A percentile compares a stretch with the other conserved stretches of the same genome.
These are phyloP conservation scores for Nerophis ophidion DNA, from an alignment of 2,113 vertebrate genomes.

Conservation along the genomic window DNA sequence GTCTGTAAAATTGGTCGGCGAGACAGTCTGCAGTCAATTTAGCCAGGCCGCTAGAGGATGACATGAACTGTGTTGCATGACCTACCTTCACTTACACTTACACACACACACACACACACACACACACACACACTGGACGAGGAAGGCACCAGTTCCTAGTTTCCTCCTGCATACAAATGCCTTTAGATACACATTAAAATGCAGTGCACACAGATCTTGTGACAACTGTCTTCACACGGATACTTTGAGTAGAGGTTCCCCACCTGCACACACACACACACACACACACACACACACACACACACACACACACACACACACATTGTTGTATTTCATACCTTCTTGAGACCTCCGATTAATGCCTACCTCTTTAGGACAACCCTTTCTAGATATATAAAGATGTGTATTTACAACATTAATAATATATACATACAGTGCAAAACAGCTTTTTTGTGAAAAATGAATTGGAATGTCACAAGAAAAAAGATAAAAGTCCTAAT, in stretches of 20 bases:
- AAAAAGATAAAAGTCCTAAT: too few relatives aligned
- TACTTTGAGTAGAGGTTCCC: background rate
- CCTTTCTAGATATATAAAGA: too few relatives aligned
- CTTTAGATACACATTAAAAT: background rate
- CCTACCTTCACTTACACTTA: background rate
- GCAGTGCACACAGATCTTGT: background rate
- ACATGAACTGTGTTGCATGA: constrained; percentile 8
- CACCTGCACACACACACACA: background rate
- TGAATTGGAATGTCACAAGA: too few relatives aligned
- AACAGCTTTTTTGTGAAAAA: too few relatives aligned
- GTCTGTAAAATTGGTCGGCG: constrained; percentile 20
- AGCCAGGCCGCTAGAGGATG: constrained; percentile 3
- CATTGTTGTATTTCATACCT: too few relatives aligned
- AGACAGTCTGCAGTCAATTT: constrained; percentile 11
- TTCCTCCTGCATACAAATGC: constrained; percentile 1
- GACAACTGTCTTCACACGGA: constrained; percentile 9
- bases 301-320: background rate
- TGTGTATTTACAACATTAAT: too few relatives aligned
- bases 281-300: background rate
- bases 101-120: background rate
- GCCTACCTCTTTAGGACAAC: too few relatives aligned
- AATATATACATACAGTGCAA: too few relatives aligned
- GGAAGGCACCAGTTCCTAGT: background rate
- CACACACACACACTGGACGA: background rate
- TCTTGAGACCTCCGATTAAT: too few relatives aligned